Percentiles rank a stretch among this genome's conserved stretches.
These are phyloP conservation scores for Cataglyphis rosenhaueri DNA, from an alignment of 2,888 invertebrate species.

Conservation along the genomic window DNA sequence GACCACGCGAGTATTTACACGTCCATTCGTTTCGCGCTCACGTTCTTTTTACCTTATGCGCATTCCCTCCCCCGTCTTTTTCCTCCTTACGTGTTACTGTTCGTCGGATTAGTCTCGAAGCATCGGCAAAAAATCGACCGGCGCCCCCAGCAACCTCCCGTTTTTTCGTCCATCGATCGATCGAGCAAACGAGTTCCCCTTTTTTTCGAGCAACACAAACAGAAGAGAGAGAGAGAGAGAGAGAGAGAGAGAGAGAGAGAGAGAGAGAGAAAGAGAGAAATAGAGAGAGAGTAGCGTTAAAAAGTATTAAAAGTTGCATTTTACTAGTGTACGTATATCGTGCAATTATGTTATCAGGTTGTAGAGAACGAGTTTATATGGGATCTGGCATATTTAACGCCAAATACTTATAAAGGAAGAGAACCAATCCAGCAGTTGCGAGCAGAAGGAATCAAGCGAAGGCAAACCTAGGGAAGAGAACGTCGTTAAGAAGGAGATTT, in stretches of 20 bases:
- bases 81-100: not conserved
- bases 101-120: not conserved
- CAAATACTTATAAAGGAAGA: slow-evolving; percentile 36
- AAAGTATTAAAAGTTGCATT: too few species aligned
- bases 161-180: slow-evolving; percentile 37
- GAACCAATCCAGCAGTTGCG: slow-evolving; percentile 34
- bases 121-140: slow-evolving; percentile 9
- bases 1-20: slow-evolving; percentile 77
- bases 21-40: slow-evolving; percentile 76
- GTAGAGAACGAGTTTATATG: not conserved
- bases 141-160: not conserved
- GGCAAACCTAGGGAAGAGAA: slow-evolving; percentile 61
- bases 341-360: too few species aligned
- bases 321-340: too few species aligned
- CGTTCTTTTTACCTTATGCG: slow-evolving; percentile 59
- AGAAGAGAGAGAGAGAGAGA: not conserved
- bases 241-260: not conserved
- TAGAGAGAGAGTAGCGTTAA: too few species aligned
- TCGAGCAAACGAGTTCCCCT: slow-evolving; percentile 29
- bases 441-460: slow-evolving; percentile 51
- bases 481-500: slow-evolving; percentile 51
- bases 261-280: too few species aligned
- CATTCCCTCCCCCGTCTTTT: slow-evolving; percentile 11
- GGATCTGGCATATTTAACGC: not conserved
- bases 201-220: slow-evolving; percentile 1